phyloP scores from a whole-genome alignment of 2,888 invertebrate genomes.

The Cylindroiulus punctatus region DNA sequence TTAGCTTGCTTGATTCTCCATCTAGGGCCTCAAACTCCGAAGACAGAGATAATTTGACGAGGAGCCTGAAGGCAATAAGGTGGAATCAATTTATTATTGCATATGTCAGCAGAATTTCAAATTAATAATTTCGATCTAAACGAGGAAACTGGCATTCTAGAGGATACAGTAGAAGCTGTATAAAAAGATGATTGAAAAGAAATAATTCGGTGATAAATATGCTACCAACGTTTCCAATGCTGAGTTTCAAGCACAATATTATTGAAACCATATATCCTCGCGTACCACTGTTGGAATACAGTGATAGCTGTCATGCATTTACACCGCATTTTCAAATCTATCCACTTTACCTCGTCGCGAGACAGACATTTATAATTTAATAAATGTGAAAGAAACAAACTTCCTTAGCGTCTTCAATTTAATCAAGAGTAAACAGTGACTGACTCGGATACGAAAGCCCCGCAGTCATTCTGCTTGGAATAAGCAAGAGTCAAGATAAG shows the following conservation, averaged over 20 bases:
- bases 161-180: background rate
- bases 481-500: background rate
- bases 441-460: background rate
- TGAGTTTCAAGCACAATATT: background rate
- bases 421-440: slow-evolving; percentile 29
- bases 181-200: slow-evolving; percentile 16
- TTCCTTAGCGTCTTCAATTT: slow-evolving; percentile 39
- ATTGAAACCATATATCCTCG: background rate
- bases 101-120: slow-evolving; percentile 24
- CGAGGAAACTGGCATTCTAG: background rate
- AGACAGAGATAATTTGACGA: background rate
- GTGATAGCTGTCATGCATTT: slow-evolving; percentile 44
- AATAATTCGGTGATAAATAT: background rate
- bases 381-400: slow-evolving; percentile 17
- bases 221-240: background rate
- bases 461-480: background rate
- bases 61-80: background rate
- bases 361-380: slow-evolving; percentile 30
- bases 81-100: slow-evolving; percentile 4
- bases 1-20: background rate
- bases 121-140: slow-evolving; percentile 8
- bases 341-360: background rate
- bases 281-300: background rate
- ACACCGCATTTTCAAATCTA: slow-evolving; percentile 26
- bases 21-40: background rate